Base-by-base conservation (phyloP, 1,140 invertebrate species). In the Choristoneura fumiferana region DNA sequence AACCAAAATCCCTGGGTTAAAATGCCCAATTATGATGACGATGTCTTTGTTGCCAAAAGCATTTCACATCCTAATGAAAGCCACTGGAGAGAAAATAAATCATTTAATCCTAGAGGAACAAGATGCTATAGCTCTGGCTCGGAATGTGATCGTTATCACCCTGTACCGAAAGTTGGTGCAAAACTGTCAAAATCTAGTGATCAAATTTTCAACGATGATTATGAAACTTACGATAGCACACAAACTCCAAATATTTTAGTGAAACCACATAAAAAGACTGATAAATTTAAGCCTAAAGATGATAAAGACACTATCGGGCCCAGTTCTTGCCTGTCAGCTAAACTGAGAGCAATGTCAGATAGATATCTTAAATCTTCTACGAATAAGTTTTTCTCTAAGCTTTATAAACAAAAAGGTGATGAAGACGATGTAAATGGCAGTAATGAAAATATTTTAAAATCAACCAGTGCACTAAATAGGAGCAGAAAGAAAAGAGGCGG, bases 301-400 rank as follows among this genome's bases (percentile, higher is more conserved):
- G 84, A 83, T 10, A 90, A 90, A 73, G 87, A 90, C 60, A 87
- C 89, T 12, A 82, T 90, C 36, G 88, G 89, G 13, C 89, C 88
- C 8, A 89, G 91, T 45, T 91, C 92, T 1, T 94, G 93, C 83
- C 78, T 95, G 13, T 92, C 93, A 0, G 92, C 93, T 4, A 94
- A 94, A 81, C 82, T 95, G 49, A 90, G 91, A 55, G 93, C 93
- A 4, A 94, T 94, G 90, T 94, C 94, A 12, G 93, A 94, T 71
- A 92, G 91, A 77, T 93, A 93, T 73, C 72, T 94, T 1, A 94
- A 94, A 71, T 92, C 91, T 52, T 93, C 93, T 0, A 94, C 93
- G 6, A 94, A 92, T 65, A 92, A 88, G 84, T 90, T 94, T 68
- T 90, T 94, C 36, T 93, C 92, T 1, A 94, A 94, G 80, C 87